Base-by-base conservation (phyloP, 2,888 invertebrate species). In the Ichneumoninae sp. region DNA sequence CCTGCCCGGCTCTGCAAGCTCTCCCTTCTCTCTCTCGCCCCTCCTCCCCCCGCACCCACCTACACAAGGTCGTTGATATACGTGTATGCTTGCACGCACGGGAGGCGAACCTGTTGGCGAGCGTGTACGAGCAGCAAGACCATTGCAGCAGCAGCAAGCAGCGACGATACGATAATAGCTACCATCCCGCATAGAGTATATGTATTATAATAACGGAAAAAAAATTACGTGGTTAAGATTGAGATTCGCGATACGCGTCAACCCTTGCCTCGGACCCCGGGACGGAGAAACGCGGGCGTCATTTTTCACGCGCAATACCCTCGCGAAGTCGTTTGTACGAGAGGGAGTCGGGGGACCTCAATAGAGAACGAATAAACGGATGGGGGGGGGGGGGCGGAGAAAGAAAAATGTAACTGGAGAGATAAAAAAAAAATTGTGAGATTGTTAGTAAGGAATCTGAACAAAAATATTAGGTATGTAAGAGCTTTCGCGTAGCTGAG, bases 261-360 rank as follows among this genome's bases (percentile, higher is more conserved):
- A 83, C 76, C 68, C 36, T 69, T 16, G 36, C 74, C 8, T 22
- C 57, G 57, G 50, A 65, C 13, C 76, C 50, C 44, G 33, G 47
- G 54, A 50, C 57, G 54, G 87, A 88, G 88, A 91, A 89, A 91
- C 88, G 89, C 90, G 87, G 54, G 79, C 89, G 87, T 90, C 87
- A 91, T 91, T 91, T 90, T 91, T 91, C 91, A 91, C 88, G 85
- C 76, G 71, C 52, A 65, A 60, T 73, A 50, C 57, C 22, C 85
- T 80, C 78, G 85, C 85, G 78, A 71, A 50, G 81, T 81, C 73
- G 76, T 81, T 80, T 83, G 65, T 85, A 65, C 57, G 36, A 71
- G 86, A 89, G 87, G 88, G 87, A 88, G 80, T 75, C 86, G 87
- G 76, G 83, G 83, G 75, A 74, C 74, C 78, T 84, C 75, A 40